Evolutionary conservation across 2,888 invertebrate genomes (phyloP).

Genomic region (Drosophila algonquin): DNA sequence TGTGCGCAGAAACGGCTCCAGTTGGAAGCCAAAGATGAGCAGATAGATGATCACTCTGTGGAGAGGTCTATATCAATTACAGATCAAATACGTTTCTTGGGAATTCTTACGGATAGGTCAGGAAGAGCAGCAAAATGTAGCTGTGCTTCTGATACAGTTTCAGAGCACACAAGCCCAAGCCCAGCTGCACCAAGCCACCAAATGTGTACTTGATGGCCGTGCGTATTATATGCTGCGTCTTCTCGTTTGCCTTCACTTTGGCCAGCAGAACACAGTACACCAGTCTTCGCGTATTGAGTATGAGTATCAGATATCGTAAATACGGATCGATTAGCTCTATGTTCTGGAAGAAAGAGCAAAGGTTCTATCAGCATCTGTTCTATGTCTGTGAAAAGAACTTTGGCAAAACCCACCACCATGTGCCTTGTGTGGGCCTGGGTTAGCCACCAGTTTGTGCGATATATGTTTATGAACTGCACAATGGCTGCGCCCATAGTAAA

Average conservation of each 20-base stretch:
- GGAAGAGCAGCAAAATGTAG: constrained; percentile 90
- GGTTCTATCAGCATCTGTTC: neutral
- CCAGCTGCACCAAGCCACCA: constrained; percentile 85
- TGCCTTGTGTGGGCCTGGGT: constrained; percentile 95
- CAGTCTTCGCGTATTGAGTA: constrained; percentile 92
- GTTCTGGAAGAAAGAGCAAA: constrained; percentile 87
- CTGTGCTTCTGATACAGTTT: constrained; percentile 90
- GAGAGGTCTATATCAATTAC: neutral
- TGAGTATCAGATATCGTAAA: constrained; percentile 92
- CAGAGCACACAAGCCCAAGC: constrained; percentile 88
- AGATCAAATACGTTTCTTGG: neutral
- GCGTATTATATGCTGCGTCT: constrained; percentile 73
- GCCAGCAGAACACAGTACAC: constrained; percentile 86
- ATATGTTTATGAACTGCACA: constrained; percentile 96
- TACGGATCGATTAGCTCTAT: constrained; percentile 96
- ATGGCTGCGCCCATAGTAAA: constrained; percentile 91
- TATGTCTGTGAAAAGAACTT: no score
- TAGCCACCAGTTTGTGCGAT: constrained; percentile 98
- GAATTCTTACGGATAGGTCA: constrained; percentile 94
- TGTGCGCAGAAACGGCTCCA: constrained; percentile 90
- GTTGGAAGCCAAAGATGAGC: constrained; percentile 91
- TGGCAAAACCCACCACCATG: constrained; percentile 89
- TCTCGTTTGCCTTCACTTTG: constrained; percentile 83
- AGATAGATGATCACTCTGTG: constrained; percentile 90
- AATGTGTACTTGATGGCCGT: constrained; percentile 83